Conservation (phyloP, 2,888 invertebrate species). For the Epirrita christyi region DNA sequence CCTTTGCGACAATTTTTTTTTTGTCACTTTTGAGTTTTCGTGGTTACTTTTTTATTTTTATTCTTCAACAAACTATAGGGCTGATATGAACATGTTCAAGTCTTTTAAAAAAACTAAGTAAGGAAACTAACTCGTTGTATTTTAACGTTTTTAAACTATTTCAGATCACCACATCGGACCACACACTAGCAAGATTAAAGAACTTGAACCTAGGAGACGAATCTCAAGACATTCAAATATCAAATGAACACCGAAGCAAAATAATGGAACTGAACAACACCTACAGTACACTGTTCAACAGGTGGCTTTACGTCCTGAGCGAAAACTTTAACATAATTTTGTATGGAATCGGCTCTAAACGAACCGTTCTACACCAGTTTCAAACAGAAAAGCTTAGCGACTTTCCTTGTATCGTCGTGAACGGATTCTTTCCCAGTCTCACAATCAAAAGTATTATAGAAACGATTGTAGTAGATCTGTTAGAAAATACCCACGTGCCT, state of each 20-base stretch:
- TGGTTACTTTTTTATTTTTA: no score
- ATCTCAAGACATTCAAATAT: slow-evolving; percentile 84
- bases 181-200: slow-evolving; percentile 90
- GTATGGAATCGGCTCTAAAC: slow-evolving; percentile 96
- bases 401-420: slow-evolving; percentile 90
- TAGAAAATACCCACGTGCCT: slow-evolving; percentile 85
- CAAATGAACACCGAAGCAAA: slow-evolving; percentile 84
- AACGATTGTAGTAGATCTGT: slow-evolving; percentile 88
- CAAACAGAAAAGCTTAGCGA: slow-evolving; percentile 80
- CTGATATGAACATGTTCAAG: no score
- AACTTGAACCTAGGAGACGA: slow-evolving; percentile 87
- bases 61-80: no score
- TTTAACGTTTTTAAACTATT: no score
- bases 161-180: slow-evolving; percentile 89
- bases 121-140: no score
- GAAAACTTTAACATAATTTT: slow-evolving; percentile 94
- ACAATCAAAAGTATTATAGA: slow-evolving; percentile 93
- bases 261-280: slow-evolving; percentile 83
- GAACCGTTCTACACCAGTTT: slow-evolving; percentile 90
- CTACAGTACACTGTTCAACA: slow-evolving; percentile 85
- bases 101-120: no score
- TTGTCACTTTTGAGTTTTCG: no score
- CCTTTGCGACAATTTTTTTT: no score
- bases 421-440: slow-evolving; percentile 96
- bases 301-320: slow-evolving; percentile 90